A percentile compares a stretch with the other conserved stretches of the same genome.
Conservation (phyloP, 2,113 vertebrate genomes). For the Microtus pennsylvanicus region DNA sequence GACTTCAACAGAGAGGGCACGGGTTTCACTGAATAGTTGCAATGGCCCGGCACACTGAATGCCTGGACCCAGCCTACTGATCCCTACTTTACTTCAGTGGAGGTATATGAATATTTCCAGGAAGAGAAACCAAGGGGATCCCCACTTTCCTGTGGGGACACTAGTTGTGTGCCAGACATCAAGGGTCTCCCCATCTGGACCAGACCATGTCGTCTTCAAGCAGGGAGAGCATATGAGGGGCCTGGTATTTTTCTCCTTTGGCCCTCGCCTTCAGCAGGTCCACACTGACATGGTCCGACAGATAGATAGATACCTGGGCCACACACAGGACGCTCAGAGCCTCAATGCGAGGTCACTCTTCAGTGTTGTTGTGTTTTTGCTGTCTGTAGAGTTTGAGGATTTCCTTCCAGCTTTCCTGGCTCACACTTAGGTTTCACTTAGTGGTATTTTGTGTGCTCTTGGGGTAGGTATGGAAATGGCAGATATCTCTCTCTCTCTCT, state of each 20-base stretch:
- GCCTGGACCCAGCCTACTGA: rapidly evolving
- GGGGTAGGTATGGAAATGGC: background rate
- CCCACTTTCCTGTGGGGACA: rapidly evolving
- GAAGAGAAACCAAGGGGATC: background rate
- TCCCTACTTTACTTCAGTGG: background rate
- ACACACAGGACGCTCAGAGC: background rate
- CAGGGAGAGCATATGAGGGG: background rate
- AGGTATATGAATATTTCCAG: background rate
- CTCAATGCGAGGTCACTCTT: background rate
- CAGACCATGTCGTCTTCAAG: background rate
- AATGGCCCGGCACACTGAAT: rapidly evolving
- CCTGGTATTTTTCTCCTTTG: background rate
- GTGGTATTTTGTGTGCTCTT: background rate
- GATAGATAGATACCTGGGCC: background rate
- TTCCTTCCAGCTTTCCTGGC: background rate
- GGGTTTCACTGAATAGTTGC: rapidly evolving
- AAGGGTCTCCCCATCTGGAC: rapidly evolving
- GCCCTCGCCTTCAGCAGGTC: background rate
- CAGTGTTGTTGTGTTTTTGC: background rate
- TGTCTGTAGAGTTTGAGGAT: background rate
- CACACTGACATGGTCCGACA: too few relatives aligned
- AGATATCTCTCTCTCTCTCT: background rate
- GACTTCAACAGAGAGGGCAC: too few relatives aligned
- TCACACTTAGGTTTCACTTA: background rate
- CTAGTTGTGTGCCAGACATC: background rate